Base-by-base conservation (phyloP, 1,140 invertebrate genomes). In the Bombus terrestris region DNA sequence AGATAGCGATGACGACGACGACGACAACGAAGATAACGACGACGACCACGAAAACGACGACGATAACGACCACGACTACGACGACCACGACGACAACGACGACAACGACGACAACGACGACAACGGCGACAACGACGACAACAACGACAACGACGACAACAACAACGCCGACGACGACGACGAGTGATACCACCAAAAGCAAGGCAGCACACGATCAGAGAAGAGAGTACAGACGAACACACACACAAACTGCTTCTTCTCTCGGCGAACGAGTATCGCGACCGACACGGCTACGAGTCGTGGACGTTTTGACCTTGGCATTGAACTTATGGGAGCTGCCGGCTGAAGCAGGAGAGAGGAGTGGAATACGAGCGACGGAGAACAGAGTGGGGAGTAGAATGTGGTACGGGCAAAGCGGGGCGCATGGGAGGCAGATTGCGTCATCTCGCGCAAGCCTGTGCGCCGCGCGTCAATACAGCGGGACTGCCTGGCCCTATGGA, bases 221-320 rank as follows among this genome's bases (percentile, higher is more conserved):
- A n/a, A 77, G 35, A 80, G 35, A 66, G n/a, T 32, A 69, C 74
- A 64, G 37, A 78, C 62, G 79, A 73, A 82, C 81, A 72, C 77
- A 83, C 85, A 66, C 64, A 66, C 32, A 66, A 71, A 84, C 43
- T 83, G 81, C 87, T 88, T 78, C 81, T 87, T 87, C 81, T 81
- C 88, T 86, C 86, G 69, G 73, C 83, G 89, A 88, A 53, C 90
- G 91, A 93, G 89, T 92, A 90, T 88, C 83, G 88, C 92, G 90
- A 90, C 89, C 92, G 91, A 94, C 92, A 90, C 88, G 84, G 85
- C 80, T 92, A 81, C 89, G 86, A 91, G 91, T 89, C 89, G 92
- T 90, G 91, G 91, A 86, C 91, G 92, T 91, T 92, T 89, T 94
- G 93, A 94, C 94, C 94, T 94, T 94, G 94, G 93, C 93, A 94